Conservation (phyloP, 2,888 invertebrate species). For the Silvanus unidentatus region DNA sequence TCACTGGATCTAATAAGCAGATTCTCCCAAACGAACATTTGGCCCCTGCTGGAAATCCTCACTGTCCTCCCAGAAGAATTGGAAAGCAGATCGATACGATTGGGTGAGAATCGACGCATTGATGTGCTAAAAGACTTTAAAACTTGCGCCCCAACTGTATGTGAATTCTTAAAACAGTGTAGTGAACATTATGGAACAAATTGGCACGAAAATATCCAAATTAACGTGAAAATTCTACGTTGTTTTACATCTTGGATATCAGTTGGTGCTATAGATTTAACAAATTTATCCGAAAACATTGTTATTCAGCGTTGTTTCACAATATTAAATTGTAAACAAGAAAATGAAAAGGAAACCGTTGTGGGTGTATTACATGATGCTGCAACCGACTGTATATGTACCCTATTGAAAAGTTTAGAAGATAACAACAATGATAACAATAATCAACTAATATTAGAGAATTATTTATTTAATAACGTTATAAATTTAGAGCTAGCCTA, state of each 20-base stretch:
- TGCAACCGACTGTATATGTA: constrained; percentile 85
- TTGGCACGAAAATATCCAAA: constrained; percentile 60
- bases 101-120: constrained; percentile 87
- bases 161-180: constrained; percentile 74
- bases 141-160: constrained; percentile 67
- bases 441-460: constrained; percentile 67
- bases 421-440: constrained; percentile 67
- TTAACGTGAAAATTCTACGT: constrained; percentile 68
- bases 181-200: constrained; percentile 60
- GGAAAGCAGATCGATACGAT: constrained; percentile 67
- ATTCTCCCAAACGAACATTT: constrained; percentile 65
- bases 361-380: constrained; percentile 68
- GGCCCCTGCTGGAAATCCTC: constrained; percentile 85
- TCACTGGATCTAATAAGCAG: constrained; percentile 76
- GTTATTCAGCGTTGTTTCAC: constrained; percentile 69
- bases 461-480: constrained; percentile 76
- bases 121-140: constrained; percentile 78
- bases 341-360: constrained; percentile 32
- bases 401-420: constrained; percentile 76
- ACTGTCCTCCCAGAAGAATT: constrained; percentile 96
- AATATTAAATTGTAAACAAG: constrained; percentile 47
- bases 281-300: constrained; percentile 66
- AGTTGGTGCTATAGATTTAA: constrained; percentile 72
- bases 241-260: constrained; percentile 92
- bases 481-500: constrained; percentile 77